These are phyloP conservation scores for Crotalus horridus DNA, from an alignment of 2,113 vertebrate species.

Conservation along the genomic window DNA sequence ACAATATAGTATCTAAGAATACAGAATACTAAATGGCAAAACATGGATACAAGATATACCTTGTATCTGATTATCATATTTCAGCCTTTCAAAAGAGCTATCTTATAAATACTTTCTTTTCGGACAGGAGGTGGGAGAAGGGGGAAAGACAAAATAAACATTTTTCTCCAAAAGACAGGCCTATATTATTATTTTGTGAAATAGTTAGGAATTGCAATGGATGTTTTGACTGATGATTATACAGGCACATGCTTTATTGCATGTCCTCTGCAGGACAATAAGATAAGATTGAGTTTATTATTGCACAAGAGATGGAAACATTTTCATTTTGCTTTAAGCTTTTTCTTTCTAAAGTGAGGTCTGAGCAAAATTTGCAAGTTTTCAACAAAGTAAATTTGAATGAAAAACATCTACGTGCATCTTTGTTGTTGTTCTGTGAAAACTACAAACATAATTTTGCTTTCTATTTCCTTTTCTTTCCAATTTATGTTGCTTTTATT, in stretches of 20 bases:
- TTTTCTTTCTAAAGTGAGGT: neutral
- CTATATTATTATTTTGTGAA: neutral
- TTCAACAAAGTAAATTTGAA: neutral
- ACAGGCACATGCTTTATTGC: neutral
- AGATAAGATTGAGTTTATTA: neutral
- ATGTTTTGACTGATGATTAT: neutral
- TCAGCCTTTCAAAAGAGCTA: neutral
- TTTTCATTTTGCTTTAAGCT: neutral
- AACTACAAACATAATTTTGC: neutral
- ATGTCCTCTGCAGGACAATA: neutral
- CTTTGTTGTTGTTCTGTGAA: neutral
- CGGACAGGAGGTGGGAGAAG: neutral
- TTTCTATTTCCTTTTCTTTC: neutral
- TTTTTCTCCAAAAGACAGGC: neutral
- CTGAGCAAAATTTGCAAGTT: neutral
- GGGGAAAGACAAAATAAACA: neutral
- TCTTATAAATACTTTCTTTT: neutral
- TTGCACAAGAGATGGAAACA: neutral
- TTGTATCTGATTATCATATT: neutral
- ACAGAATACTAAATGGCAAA: neutral
- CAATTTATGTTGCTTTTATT: neutral
- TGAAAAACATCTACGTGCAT: neutral
- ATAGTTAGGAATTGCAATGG: neutral
- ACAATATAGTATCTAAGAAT: neutral
- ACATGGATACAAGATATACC: neutral